Percentiles rank a stretch among this genome's conserved stretches.
These are phyloP conservation scores for Hermatobates lingyangjiaoensis DNA, from an alignment of 1,140 invertebrate genomes.

Conservation along the genomic window DNA sequence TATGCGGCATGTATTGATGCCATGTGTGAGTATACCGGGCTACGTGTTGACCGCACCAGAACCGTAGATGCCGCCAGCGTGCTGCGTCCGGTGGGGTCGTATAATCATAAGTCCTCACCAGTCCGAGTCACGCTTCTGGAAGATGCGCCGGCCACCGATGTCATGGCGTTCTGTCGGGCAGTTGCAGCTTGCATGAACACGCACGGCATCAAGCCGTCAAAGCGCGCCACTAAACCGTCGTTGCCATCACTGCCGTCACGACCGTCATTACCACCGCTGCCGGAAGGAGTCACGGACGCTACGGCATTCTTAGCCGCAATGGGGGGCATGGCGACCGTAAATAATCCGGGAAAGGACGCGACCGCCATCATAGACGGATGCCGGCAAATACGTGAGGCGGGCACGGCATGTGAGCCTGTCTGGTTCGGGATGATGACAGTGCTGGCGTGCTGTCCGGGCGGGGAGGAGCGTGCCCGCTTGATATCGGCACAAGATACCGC, in stretches of 20 bases:
- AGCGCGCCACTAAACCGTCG: too few relatives aligned
- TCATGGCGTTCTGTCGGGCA: neutral
- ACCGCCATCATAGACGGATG: neutral
- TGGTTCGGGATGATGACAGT: neutral
- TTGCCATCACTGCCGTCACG: neutral
- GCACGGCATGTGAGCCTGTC: neutral
- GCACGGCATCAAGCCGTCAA: neutral
- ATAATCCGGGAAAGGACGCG: too few relatives aligned
- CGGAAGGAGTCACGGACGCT: neutral
- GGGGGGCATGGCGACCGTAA: neutral
- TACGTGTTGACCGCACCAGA: neutral
- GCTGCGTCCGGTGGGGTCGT: neutral
- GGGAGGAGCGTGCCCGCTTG: neutral
- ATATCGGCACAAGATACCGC: neutral
- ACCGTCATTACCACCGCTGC: neutral
- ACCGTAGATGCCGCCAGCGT: neutral
- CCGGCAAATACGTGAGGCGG: neutral
- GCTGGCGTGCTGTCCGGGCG: neutral
- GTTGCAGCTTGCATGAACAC: neutral
- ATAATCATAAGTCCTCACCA: neutral
- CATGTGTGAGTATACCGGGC: neutral
- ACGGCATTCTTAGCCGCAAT: neutral
- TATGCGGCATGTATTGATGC: neutral
- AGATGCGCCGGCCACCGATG: neutral
- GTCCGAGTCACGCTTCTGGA: neutral